A percentile compares a stretch with the other conserved stretches of the same genome.
These are phyloP conservation scores for Urechis unicinctus DNA, from an alignment of 2,888 invertebrate species.

Conservation along the genomic window DNA sequence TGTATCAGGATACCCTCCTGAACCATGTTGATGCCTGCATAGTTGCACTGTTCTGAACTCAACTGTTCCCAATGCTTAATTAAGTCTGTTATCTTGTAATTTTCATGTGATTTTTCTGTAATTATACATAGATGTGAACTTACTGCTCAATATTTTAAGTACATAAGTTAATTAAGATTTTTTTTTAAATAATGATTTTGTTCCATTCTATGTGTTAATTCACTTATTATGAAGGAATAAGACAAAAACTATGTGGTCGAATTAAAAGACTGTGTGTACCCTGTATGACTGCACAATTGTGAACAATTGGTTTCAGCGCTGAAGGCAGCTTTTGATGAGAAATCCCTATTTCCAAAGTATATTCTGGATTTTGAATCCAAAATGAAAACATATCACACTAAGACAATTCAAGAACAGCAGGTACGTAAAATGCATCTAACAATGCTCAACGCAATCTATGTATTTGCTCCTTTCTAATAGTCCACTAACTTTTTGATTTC, in stretches of 20 bases:
- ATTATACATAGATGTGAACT: neutral
- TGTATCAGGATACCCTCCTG: too few relatives aligned
- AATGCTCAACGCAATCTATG: too few relatives aligned
- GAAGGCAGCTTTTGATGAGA: slow-evolving; percentile 48
- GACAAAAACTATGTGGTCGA: too few relatives aligned
- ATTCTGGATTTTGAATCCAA: slow-evolving; percentile 46
- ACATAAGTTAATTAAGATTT: neutral
- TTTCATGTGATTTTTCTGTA: neutral
- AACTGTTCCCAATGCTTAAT: neutral
- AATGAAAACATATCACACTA: slow-evolving; percentile 27
- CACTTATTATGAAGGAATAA: too few relatives aligned
- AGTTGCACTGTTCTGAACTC: too few relatives aligned
- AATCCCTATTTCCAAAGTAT: slow-evolving; percentile 47
- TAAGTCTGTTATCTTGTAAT: neutral
- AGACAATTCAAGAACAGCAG: neutral
- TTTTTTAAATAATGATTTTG: neutral
- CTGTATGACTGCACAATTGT: too few relatives aligned
- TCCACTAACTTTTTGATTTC: too few relatives aligned
- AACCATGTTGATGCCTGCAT: too few relatives aligned
- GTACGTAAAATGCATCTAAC: neutral
- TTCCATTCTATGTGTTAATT: too few relatives aligned
- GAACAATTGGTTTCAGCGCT: slow-evolving; percentile 37
- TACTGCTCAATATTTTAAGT: neutral
- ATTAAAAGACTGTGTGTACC: too few relatives aligned
- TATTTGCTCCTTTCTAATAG: too few relatives aligned